Base-by-base conservation (phyloP, 2,888 invertebrate genomes). In the Nycteola revayana region DNA sequence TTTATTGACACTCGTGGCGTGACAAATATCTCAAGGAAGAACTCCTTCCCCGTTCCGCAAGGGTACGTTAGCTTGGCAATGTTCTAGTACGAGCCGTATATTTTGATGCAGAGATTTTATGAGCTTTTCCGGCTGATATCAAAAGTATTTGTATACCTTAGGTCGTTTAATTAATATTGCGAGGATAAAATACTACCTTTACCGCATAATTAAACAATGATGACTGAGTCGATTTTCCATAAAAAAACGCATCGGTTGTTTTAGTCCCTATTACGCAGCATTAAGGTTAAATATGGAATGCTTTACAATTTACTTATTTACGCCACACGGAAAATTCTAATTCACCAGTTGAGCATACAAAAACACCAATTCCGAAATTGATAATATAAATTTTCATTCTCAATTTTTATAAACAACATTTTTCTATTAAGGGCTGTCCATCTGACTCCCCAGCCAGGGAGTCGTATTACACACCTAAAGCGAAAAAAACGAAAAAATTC, bases 1-100 rank as follows among this genome's bases (percentile, higher is more conserved):
- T 88, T 88, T 88, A 88, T 88, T 87, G 88, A 87, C 86, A 85
- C 88, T 88, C 76, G 75, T 85, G 66, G 66, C 65, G 86, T 87
- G 87, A 88, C 87, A 88, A 88, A 88, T 85, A 85, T 78, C 81
- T 71, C 57, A 59, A 69, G 73, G 70, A 74, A 66, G 70, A 60
- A 57, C 57, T 54, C 57, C 32, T 49, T 42, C 46, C 49, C 51
- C 48, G 49, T 47, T 51, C 54, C 53, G 54, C 44, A 41, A 42
- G 49, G 42, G 49, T 48, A 39, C 34, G 28, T 43, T 32, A 25
- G 10, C 29, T 44, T 49, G 42, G 40, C 39, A 36, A 57, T 40
- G 44, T 54, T 46, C 44, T 40, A 49, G 32, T 49, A 55, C 47
- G 41, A 35, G 35, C 37, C 34, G 32, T 49, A 40, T 55, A 55